phyloP scores from a whole-genome alignment of 2,888 invertebrate genomes.

The Drosophila pseudotakahashii region DNA sequence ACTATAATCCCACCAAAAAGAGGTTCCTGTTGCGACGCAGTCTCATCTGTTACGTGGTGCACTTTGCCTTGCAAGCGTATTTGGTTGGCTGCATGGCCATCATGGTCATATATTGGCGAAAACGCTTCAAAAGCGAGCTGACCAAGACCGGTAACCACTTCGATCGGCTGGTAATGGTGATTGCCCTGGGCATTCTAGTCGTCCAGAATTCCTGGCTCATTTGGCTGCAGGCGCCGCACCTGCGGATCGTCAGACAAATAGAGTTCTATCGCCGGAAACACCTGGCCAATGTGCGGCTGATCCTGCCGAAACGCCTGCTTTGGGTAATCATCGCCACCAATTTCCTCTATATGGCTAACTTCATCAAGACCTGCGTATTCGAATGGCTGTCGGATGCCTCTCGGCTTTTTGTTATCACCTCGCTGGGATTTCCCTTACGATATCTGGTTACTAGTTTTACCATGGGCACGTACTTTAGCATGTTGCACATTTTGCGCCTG shows the following conservation, averaged over 20 bases:
- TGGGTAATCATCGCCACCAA: conserved; percentile 44
- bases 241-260: conserved; percentile 56
- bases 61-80: conserved; percentile 52
- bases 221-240: conserved; percentile 53
- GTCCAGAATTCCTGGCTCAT: conserved; percentile 69
- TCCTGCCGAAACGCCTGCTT: conserved; percentile 52
- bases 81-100: conserved; percentile 48
- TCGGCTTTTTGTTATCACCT: conserved; percentile 44
- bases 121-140: conserved; percentile 45
- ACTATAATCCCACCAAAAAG: conserved; percentile 41
- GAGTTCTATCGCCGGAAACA: conserved; percentile 52
- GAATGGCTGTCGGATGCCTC: conserved; percentile 47
- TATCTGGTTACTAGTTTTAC: conserved; percentile 55
- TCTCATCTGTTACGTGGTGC: conserved; percentile 55
- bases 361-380: conserved; percentile 19
- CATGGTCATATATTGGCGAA: conserved; percentile 43
- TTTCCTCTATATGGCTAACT: conserved; percentile 51
- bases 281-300: conserved; percentile 16
- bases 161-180: conserved; percentile 59
- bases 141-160: conserved; percentile 65
- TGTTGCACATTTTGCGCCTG: conserved; percentile 52
- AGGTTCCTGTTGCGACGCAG: conserved; percentile 53
- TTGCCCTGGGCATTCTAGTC: conserved; percentile 51
- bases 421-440: conserved; percentile 56
- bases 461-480: conserved; percentile 58